Percentiles rank a stretch among this genome's conserved stretches.
These are phyloP conservation scores for Leptodactylus fuscus DNA, from an alignment of 2,113 vertebrate genomes.

Conservation along the genomic window DNA sequence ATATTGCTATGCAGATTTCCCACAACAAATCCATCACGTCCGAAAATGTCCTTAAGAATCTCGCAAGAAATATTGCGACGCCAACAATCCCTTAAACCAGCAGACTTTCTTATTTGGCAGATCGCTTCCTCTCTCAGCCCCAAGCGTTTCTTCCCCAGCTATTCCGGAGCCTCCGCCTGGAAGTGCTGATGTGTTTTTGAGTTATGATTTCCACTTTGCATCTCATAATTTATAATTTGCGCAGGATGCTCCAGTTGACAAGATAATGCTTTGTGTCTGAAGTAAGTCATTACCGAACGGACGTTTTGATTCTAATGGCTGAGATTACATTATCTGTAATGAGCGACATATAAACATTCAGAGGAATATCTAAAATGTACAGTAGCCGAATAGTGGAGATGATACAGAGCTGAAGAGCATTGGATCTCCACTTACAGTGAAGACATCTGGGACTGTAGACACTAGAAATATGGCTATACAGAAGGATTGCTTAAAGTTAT, in stretches of 20 bases:
- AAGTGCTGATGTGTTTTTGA: neutral
- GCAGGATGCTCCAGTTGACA: slow-evolving; percentile 26
- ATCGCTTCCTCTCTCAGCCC: neutral
- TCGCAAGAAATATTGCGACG: too few relatives aligned
- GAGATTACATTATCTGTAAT: slow-evolving; percentile 26
- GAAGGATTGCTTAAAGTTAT: too few relatives aligned
- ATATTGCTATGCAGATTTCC: neutral
- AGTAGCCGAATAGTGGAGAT: slow-evolving; percentile 24
- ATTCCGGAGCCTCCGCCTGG: too few relatives aligned
- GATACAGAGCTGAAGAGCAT: slow-evolving; percentile 1
- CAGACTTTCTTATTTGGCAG: neutral
- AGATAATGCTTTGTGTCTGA: slow-evolving; percentile 50
- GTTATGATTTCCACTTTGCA: slow-evolving; percentile 5
- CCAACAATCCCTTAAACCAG: neutral
- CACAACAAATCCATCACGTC: neutral
- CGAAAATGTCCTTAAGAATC: neutral
- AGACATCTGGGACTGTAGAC: neutral
- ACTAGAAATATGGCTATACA: too few relatives aligned
- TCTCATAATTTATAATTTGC: slow-evolving; percentile 25
- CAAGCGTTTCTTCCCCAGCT: neutral
- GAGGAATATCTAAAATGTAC: slow-evolving; percentile 28
- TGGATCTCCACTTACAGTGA: neutral
- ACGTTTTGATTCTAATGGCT: slow-evolving; percentile 39
- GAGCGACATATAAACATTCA: slow-evolving; percentile 31
- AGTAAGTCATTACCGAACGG: slow-evolving; percentile 32